Evolutionary conservation across 2,888 invertebrate species (phyloP).

Genomic region (Erebia aethiops): DNA sequence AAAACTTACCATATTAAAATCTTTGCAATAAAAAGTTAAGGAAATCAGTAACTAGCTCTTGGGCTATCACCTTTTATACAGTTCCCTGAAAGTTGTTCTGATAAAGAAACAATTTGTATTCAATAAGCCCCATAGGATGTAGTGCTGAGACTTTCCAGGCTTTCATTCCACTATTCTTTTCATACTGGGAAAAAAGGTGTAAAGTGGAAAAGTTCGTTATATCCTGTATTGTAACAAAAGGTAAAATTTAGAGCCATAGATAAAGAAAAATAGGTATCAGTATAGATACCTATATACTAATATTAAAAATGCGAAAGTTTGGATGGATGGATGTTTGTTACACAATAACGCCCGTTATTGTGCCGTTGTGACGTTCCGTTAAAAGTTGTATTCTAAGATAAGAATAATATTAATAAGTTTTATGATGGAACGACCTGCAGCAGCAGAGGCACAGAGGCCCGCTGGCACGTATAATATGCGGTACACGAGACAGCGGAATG

Average conservation of each 20-base stretch:
- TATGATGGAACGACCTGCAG: background rate
- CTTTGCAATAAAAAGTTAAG: background rate
- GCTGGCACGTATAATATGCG: conserved; percentile 1
- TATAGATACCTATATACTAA: no score
- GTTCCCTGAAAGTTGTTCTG: conserved; percentile 52
- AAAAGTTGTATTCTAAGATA: background rate
- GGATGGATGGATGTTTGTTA: no score
- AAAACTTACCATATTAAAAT: background rate
- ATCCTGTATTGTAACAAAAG: conserved; percentile 12
- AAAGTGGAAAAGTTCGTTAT: conserved; percentile 26
- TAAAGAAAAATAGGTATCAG: background rate
- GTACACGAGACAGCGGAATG: conserved; percentile 28
- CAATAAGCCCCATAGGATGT: conserved; percentile 66
- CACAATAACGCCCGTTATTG: no score
- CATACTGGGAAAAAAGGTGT: conserved; percentile 27
- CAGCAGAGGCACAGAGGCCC: background rate
- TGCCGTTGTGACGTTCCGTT: no score
- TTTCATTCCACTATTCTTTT: conserved; percentile 38
- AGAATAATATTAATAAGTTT: background rate
- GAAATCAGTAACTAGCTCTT: conserved; percentile 2
- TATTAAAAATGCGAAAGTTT: no score
- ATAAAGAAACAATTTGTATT: conserved; percentile 78
- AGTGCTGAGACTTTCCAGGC: conserved; percentile 46
- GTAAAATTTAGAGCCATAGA: conserved; percentile 1
- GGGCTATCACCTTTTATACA: conserved; percentile 28